A percentile compares a stretch with the other conserved stretches of the same genome.
Evolutionary conservation across 2,113 vertebrate species (phyloP).

Genomic region (Clupea harengus): DNA sequence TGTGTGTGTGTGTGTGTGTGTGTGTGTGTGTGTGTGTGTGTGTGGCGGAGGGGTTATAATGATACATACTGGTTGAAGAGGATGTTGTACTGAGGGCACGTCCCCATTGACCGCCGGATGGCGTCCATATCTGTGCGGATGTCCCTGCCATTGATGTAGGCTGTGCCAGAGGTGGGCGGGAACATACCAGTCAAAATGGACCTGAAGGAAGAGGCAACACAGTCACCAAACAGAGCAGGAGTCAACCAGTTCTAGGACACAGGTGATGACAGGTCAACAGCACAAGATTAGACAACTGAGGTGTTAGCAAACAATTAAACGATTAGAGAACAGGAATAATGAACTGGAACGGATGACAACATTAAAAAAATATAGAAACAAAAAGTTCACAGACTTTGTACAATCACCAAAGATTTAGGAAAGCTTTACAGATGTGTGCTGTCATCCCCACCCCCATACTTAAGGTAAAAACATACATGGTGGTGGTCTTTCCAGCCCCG

Average conservation of each 20-base stretch:
- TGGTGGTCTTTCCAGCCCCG: constrained; percentile 78
- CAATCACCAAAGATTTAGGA: too few species aligned
- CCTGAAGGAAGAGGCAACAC: constrained; percentile 58
- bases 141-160: constrained; percentile 78
- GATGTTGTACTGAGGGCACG: constrained; percentile 84
- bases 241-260: not conserved
- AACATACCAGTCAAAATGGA: constrained; percentile 83
- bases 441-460: too few species aligned
- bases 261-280: not conserved
- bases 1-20: not conserved
- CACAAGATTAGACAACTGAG: too few species aligned
- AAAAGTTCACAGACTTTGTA: too few species aligned
- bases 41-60: not conserved
- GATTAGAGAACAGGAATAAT: too few species aligned
- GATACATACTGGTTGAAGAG: constrained; percentile 75
- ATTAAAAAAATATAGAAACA: too few species aligned
- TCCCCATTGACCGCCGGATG: constrained; percentile 79
- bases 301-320: not conserved
- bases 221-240: not conserved
- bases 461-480: constrained; percentile 57
- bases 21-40: not conserved
- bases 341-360: too few species aligned
- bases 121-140: constrained; percentile 74
- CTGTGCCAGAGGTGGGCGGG: constrained; percentile 81
- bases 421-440: too few species aligned